These are phyloP conservation scores for Hirtodrosophila confusa DNA, from an alignment of 2,888 invertebrate genomes.

Conservation along the genomic window DNA sequence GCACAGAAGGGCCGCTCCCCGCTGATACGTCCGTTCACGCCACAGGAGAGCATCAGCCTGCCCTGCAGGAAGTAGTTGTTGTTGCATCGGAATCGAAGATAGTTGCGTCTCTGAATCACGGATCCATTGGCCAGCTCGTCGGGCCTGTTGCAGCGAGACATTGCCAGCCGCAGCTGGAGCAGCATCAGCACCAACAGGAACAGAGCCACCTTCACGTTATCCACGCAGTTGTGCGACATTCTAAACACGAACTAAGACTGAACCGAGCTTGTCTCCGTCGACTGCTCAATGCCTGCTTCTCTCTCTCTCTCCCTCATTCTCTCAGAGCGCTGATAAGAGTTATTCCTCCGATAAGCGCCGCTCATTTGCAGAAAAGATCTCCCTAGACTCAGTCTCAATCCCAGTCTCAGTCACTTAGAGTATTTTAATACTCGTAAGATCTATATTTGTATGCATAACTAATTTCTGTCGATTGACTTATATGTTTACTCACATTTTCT, in stretches of 20 bases:
- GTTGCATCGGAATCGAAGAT: constrained; percentile 35
- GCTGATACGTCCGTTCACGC: constrained; percentile 14
- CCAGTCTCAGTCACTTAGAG: too few species aligned
- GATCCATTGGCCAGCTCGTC: constrained; percentile 30
- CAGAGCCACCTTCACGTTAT: not conserved
- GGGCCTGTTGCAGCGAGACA: constrained; percentile 29
- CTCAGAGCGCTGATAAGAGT: too few species aligned
- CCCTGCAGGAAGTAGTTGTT: constrained; percentile 30
- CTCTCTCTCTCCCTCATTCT: too few species aligned
- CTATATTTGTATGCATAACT: too few species aligned
- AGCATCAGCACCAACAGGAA: not conserved
- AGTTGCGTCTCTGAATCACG: accelerated
- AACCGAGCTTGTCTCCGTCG: too few species aligned
- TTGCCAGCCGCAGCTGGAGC: not conserved
- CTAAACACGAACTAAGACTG: constrained; percentile 12
- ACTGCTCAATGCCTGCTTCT: too few species aligned
- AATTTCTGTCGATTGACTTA: too few species aligned
- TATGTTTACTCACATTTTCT: too few species aligned
- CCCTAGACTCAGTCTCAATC: too few species aligned
- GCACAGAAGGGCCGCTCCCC: constrained; percentile 62
- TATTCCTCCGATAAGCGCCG: too few species aligned
- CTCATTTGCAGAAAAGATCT: too few species aligned
- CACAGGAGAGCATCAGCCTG: constrained; percentile 2
- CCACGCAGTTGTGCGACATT: constrained; percentile 29
- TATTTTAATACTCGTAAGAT: too few species aligned